Percentiles rank a stretch among this genome's conserved stretches.
Conservation (phyloP, 1,140 invertebrate genomes). For the Galendromus occidentalis region DNA sequence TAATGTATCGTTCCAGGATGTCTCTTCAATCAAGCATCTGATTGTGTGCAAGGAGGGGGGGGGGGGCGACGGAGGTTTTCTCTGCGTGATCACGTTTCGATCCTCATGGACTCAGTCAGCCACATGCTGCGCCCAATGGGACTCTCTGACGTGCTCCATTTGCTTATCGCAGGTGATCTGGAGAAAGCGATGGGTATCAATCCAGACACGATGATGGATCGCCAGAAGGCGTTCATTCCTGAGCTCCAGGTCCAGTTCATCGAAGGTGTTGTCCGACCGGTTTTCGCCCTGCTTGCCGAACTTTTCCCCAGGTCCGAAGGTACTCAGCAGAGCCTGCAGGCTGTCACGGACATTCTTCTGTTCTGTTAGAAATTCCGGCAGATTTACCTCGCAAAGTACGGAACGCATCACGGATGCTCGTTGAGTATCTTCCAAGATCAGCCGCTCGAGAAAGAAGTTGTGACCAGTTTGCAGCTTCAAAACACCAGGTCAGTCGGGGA, state of each 20-base stretch:
- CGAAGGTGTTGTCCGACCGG: conserved; percentile 37
- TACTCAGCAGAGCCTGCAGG: conserved; percentile 16
- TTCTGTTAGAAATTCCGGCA: conserved; percentile 24
- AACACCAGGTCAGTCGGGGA: neutral
- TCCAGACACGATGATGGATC: conserved; percentile 56
- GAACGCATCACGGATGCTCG: neutral
- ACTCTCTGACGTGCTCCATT: too few relatives aligned
- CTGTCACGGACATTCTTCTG: conserved; percentile 25
- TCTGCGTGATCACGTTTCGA: too few relatives aligned
- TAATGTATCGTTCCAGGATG: too few relatives aligned
- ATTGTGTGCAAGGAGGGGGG: too few relatives aligned
- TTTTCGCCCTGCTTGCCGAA: conserved; percentile 24
- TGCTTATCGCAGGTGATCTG: conserved; percentile 44
- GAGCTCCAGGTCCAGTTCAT: conserved; percentile 61
- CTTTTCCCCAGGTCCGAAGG: conserved; percentile 23
- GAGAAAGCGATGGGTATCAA: conserved; percentile 56
- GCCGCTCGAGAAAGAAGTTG: neutral
- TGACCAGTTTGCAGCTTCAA: conserved; percentile 1
- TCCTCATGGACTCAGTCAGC: too few relatives aligned
- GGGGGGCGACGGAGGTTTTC: too few relatives aligned
- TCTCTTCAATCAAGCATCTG: too few relatives aligned
- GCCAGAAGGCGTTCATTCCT: conserved; percentile 36
- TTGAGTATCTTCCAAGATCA: conserved; percentile 5
- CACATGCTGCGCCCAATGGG: too few relatives aligned
- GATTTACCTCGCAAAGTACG: conserved; percentile 14